Base-by-base conservation (phyloP, 2,888 invertebrate genomes). In the Patella pellucida region DNA sequence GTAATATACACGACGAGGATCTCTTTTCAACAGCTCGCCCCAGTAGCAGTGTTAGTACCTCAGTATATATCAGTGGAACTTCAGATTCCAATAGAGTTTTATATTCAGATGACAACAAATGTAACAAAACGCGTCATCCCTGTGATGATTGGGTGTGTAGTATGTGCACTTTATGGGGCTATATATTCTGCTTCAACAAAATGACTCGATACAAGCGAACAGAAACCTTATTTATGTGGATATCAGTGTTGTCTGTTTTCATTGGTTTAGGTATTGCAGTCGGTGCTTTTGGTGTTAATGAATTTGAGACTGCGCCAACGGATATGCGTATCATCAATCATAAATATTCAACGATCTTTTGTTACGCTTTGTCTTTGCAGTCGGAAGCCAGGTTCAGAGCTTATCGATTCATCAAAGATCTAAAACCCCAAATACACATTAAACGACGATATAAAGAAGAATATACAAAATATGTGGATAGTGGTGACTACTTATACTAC, bases 111-210 rank as follows among this genome's bases (percentile, higher is more conserved):
- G 5, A 0, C 7, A 41, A 41, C 41, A 41, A 9, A 41, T 9
- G 41, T 9, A 1, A 41, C 41, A 41, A 4, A 4, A 7, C 7
- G 9, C 7, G 41, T 41, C 41, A 41, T 5, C 41, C 41, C 41
- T 41, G 41, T 62, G 62, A 23, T 62, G 11, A 62, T 62, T 62
- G 62, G 62, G 62, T 62, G 12, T 62, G 62, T 62, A 62, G 62
- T 19, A 62, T 19, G 19, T 62, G 62, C 23, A 62, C 62, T 3
- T 23, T 62, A 19, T 62, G 62, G 62, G 62, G 62, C 1, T 62
- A 62, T 62, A 62, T 62, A 11, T 62, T 62, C 19, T 62, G 62
- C 23, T 62, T 19, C 16, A 62, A 62, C 19, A 62, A 23, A 62
- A 62, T 62, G 62, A 62, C 19, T 62, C 2, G 62, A 62, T 62